These are phyloP conservation scores for Eupithecia inturbata DNA, from an alignment of 2,888 invertebrate genomes.

Conservation along the genomic window DNA sequence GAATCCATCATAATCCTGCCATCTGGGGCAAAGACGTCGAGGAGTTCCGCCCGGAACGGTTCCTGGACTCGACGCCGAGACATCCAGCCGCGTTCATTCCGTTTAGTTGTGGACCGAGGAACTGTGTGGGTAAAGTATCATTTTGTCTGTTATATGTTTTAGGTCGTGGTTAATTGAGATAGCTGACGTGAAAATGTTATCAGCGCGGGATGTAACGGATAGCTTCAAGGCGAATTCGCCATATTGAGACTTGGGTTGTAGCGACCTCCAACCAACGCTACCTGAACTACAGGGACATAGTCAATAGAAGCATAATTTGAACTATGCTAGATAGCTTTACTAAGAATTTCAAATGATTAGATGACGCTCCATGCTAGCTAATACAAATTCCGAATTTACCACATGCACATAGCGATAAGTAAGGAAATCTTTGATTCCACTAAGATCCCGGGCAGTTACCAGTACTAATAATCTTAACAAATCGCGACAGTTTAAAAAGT, in stretches of 20 bases:
- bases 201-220: too few relatives aligned
- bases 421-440: not conserved
- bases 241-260: too few relatives aligned
- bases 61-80: slow-evolving; percentile 45
- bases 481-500: not conserved
- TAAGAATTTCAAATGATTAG: too few relatives aligned
- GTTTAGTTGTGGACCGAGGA: slow-evolving; percentile 60
- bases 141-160: not conserved
- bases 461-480: not conserved
- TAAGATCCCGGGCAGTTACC: not conserved
- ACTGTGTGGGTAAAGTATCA: slow-evolving; percentile 58
- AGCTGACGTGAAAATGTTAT: not conserved
- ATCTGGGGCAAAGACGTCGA: slow-evolving; percentile 63
- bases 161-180: not conserved
- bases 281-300: too few relatives aligned
- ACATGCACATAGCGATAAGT: not conserved
- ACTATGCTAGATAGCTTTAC: not conserved
- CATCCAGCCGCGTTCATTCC: slow-evolving; percentile 57
- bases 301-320: too few relatives aligned
- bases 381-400: not conserved
- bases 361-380: too few relatives aligned
- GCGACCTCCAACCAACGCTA: too few relatives aligned
- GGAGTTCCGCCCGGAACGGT: slow-evolving; percentile 60
- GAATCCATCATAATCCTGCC: slow-evolving; percentile 57
- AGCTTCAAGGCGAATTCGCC: too few relatives aligned